A percentile compares a stretch with the other conserved stretches of the same genome.
phyloP scores from a whole-genome alignment of 2,888 invertebrate species.

The Drosophila paracracens region DNA sequence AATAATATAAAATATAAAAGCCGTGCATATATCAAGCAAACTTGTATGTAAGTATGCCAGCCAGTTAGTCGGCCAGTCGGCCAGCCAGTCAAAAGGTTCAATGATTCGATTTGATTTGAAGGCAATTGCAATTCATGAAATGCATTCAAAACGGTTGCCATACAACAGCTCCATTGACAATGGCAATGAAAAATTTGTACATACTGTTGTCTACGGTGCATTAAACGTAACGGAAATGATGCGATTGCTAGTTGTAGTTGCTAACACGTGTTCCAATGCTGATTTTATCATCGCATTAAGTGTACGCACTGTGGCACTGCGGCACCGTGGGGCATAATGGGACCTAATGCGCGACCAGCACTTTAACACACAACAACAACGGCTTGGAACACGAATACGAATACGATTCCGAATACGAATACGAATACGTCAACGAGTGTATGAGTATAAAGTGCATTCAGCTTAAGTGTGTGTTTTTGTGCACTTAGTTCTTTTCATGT shows the following conservation, averaged over 20 bases:
- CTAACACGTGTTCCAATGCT: conserved; percentile 64
- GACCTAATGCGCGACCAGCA: conserved; percentile 2
- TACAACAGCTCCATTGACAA: conserved; percentile 63
- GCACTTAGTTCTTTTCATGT: conserved; percentile 55
- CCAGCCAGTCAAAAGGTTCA: conserved; percentile 55
- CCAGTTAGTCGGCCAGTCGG: conserved; percentile 33
- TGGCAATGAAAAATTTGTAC: conserved; percentile 66
- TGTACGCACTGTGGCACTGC: conserved; percentile 54
- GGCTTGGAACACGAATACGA: not conserved
- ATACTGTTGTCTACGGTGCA: conserved; percentile 24
- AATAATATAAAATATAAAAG: conserved; percentile 36
- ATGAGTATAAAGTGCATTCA: conserved; percentile 41
- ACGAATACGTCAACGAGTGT: conserved; percentile 5
- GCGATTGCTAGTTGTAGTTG: conserved; percentile 11
- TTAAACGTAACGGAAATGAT: conserved; percentile 56
- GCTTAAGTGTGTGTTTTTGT: conserved; percentile 44
- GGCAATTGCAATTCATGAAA: conserved; percentile 59
- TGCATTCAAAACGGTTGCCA: conserved; percentile 64
- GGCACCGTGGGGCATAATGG: conserved; percentile 16
- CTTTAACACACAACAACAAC: conserved; percentile 30
- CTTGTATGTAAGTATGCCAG: conserved; percentile 29
- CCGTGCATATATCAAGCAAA: conserved; percentile 54
- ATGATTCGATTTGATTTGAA: conserved; percentile 60
- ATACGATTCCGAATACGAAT: conserved; percentile 8
- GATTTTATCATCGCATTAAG: conserved; percentile 49